Conservation (phyloP, 1,140 invertebrate species). For the Cyclina sinensis region DNA sequence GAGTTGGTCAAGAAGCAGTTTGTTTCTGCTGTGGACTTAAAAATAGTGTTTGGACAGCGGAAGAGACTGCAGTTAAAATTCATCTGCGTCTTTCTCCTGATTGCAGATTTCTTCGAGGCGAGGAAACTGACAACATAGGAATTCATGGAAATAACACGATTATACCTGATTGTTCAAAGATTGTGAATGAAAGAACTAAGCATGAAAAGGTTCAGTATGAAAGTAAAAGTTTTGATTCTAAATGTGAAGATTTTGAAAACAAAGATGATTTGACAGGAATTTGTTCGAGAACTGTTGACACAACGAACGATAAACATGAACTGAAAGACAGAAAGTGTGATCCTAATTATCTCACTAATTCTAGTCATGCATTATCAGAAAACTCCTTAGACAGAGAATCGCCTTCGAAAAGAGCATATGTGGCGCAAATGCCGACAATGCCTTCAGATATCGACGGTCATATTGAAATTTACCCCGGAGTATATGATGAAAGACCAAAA, state of each 20-base stretch:
- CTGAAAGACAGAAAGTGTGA: neutral
- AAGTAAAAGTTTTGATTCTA: neutral
- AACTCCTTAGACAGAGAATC: neutral
- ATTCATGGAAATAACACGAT: neutral
- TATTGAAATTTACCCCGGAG: neutral
- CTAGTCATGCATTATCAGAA: neutral
- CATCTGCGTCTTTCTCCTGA: neutral
- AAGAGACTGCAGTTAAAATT: neutral
- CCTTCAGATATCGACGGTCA: neutral
- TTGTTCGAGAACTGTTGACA: neutral
- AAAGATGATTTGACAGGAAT: neutral
- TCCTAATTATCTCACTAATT: neutral
- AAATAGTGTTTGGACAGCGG: neutral
- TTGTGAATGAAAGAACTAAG: neutral
- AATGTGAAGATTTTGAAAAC: neutral
- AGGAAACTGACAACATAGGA: neutral
- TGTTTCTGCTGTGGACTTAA: conserved; percentile 13
- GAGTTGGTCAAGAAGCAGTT: neutral
- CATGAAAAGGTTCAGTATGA: neutral
- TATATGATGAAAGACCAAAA: neutral
- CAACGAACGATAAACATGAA: neutral
- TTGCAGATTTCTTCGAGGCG: neutral
- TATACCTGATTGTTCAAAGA: neutral
- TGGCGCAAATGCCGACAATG: neutral
- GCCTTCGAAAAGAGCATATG: neutral